These are phyloP conservation scores for Drosophila ezoana DNA, from an alignment of 2,888 invertebrate species.

Conservation along the genomic window DNA sequence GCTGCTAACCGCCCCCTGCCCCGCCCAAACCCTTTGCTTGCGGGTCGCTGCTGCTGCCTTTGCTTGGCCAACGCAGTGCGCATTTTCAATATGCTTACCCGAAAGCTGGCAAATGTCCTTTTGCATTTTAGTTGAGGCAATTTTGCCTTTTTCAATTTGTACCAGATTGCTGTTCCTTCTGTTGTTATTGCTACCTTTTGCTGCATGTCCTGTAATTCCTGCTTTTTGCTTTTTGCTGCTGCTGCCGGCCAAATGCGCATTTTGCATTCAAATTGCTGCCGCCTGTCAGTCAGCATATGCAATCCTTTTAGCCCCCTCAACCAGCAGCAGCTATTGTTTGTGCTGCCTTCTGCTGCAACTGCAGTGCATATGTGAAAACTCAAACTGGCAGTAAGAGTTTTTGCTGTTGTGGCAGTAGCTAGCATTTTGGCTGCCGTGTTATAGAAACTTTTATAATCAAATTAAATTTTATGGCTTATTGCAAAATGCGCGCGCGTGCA, in stretches of 20 bases:
- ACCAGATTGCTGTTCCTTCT: slow-evolving; percentile 26
- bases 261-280: slow-evolving; percentile 71
- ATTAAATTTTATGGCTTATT: slow-evolving; percentile 80
- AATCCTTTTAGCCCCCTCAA: slow-evolving; percentile 29
- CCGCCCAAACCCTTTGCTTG: neutral
- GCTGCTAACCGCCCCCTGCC: too few relatives aligned
- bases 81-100: slow-evolving; percentile 44
- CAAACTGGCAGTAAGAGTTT: slow-evolving; percentile 23
- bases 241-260: slow-evolving; percentile 46
- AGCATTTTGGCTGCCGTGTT: slow-evolving; percentile 42
- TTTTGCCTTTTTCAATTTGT: slow-evolving; percentile 67
- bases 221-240: slow-evolving; percentile 24
- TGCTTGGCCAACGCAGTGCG: slow-evolving; percentile 23
- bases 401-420: slow-evolving; percentile 32
- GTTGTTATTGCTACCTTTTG: slow-evolving; percentile 31
- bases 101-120: slow-evolving; percentile 58
- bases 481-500: slow-evolving; percentile 74
- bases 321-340: slow-evolving; percentile 13
- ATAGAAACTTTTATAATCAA: slow-evolving; percentile 79
- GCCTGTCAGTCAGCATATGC: slow-evolving; percentile 71
- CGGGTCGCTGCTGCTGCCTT: neutral
- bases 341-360: slow-evolving; percentile 6
- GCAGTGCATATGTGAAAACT: slow-evolving; percentile 11
- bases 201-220: slow-evolving; percentile 41
- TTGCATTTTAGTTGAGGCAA: slow-evolving; percentile 64